These are phyloP conservation scores for Muraenolepis orangiensis DNA, from an alignment of 2,797 vertebrate genomes.

Conservation along the genomic window DNA sequence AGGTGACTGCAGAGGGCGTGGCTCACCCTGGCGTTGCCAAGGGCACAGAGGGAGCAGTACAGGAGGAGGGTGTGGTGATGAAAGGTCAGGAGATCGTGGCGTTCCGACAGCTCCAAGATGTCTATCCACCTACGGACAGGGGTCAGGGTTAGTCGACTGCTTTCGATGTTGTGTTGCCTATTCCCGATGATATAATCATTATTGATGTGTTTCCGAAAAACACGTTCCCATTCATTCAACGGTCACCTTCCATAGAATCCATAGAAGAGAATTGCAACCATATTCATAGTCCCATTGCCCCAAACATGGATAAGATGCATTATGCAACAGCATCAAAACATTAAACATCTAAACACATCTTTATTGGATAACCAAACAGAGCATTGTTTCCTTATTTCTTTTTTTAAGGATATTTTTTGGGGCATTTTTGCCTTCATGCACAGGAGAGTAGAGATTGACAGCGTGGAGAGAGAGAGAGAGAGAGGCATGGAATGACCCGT, in stretches of 20 bases:
- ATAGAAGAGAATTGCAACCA: neutral
- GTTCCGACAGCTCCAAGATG: constrained; percentile 90
- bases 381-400: neutral
- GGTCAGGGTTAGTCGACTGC: constrained; percentile 4
- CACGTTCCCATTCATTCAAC: neutral
- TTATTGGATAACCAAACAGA: neutral
- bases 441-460: no score
- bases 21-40: constrained; percentile 88
- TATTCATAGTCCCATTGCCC: neutral
- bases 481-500: no score
- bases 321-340: neutral
- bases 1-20: constrained; percentile 92
- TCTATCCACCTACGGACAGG: constrained; percentile 80
- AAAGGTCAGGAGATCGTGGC: constrained; percentile 83
- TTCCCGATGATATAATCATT: neutral
- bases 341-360: neutral
- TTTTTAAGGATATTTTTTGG: no score
- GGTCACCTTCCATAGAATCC: no score
- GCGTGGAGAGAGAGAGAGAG: no score
- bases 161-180: constrained; percentile 10
- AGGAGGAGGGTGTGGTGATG: constrained; percentile 88
- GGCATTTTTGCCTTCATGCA: no score
- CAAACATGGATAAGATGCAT: neutral
- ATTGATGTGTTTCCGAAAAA: neutral
- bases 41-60: constrained; percentile 87